A percentile compares a stretch with the other conserved stretches of the same genome.
These are phyloP conservation scores for Protodeltote pygarga DNA, from an alignment of 2,888 invertebrate species.

Conservation along the genomic window DNA sequence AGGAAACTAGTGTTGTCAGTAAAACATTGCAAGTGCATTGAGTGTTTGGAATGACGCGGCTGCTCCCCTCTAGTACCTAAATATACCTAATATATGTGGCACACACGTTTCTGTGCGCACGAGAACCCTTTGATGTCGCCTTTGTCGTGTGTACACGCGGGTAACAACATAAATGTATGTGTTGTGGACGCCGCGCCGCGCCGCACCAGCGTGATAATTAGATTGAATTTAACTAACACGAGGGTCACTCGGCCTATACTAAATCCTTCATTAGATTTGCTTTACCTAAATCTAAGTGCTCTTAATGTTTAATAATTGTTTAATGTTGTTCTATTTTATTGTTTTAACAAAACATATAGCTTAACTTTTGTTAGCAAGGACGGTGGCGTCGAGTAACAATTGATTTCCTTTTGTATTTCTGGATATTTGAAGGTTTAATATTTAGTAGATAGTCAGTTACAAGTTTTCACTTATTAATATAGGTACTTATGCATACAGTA, in stretches of 20 bases:
- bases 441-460: too few species aligned
- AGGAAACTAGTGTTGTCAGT: slow-evolving; percentile 4
- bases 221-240: slow-evolving; percentile 45
- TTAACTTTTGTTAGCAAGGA: too few species aligned
- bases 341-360: too few species aligned
- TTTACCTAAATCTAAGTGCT: slow-evolving; percentile 33
- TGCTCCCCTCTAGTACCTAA: slow-evolving; percentile 19
- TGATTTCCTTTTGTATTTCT: too few species aligned
- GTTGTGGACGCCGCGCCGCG: slow-evolving; percentile 30
- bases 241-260: slow-evolving; percentile 34
- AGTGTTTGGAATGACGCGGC: slow-evolving; percentile 17
- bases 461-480: too few species aligned
- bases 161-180: slow-evolving; percentile 32
- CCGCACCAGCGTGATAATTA: slow-evolving; percentile 48
- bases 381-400: too few species aligned
- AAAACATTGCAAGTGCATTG: slow-evolving; percentile 27
- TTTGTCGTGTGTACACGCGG: slow-evolving; percentile 34
- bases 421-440: too few species aligned
- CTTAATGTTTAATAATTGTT: slow-evolving; percentile 24
- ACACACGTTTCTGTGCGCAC: slow-evolving; percentile 29
- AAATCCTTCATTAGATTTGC: slow-evolving; percentile 39
- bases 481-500: too few species aligned
- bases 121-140: slow-evolving; percentile 43
- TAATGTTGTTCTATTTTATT: too few species aligned
- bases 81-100: slow-evolving; percentile 32